Base-by-base conservation (phyloP, 2,797 vertebrate genomes). In the Enteromius paludinosus region DNA sequence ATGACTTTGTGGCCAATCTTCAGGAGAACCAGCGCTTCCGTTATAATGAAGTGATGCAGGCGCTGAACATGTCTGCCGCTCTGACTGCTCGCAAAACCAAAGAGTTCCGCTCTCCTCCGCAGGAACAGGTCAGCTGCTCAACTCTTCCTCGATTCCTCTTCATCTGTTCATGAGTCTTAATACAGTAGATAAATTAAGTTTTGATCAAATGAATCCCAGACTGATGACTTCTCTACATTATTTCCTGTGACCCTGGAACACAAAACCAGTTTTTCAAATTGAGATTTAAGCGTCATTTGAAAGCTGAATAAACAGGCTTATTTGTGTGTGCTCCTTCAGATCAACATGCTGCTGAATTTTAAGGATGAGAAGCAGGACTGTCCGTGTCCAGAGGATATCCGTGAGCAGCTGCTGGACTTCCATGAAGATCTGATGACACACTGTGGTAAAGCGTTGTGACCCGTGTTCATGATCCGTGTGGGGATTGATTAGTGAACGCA, bases 41-140 rank as follows among this genome's bases (percentile, higher is more conserved):
- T 10, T 99, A 99, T 88, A 98, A 99, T 0, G 97, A 99, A 88
- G 97, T 99, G 68, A 99, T 99, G 97, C 96, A 98, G 85, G 97
- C 97, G 1, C 93, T 99, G 84, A 99, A 99, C 90, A 99, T 99
- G 97, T 99, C 97, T 0, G 97, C 97, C 1, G 97, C 97, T 0
- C 93, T 99, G 30, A 99, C 97, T 0, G 97, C 97, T 71, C 96
- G 96, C 87, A 99, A 99, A 88, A 99, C 97, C 54, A 98, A 97
- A 92, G 97, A 99, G 88, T 99, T 99, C 87, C 91, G 97, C 74
- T 98, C 97, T 0, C 97, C 97, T 17, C 97, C 97, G 43, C 97
- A 99, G 85, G 97, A 99, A 10, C 97, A 99, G 96, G 97, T 99
- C 91, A 61, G 85, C 33, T 9, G 41, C 35, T 25, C 25, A 25